These are phyloP conservation scores for Acanthornis magna DNA, from an alignment of 2,797 vertebrate species.

Conservation along the genomic window DNA sequence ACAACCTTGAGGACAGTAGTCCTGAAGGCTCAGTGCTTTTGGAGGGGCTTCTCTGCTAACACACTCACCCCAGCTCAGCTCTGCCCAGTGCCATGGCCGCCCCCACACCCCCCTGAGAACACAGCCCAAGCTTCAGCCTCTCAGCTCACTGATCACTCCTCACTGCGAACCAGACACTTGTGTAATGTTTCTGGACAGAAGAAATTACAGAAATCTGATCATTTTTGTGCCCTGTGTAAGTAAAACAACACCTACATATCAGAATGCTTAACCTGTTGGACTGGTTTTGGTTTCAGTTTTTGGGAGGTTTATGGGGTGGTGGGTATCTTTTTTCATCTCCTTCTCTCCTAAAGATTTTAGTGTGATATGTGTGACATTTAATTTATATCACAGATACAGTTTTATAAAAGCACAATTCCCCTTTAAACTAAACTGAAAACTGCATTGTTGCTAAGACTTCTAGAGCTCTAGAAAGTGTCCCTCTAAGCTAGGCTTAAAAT, in stretches of 20 bases:
- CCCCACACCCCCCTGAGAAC: not conserved
- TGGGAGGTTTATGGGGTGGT: not conserved
- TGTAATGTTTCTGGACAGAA: not conserved
- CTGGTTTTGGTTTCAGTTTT: not conserved
- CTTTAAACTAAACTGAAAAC: not conserved
- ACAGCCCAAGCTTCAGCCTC: not conserved
- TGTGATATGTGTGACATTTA: not conserved
- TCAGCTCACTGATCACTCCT: not conserved
- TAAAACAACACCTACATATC: not conserved
- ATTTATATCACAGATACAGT: not conserved
- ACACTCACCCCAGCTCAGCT: not conserved
- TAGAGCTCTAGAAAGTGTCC: not conserved
- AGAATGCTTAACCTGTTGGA: not conserved
- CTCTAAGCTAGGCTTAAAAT: not conserved
- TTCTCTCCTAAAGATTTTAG: not conserved
- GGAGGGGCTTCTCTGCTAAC: not conserved
- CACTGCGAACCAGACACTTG: not conserved
- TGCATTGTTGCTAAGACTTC: not conserved
- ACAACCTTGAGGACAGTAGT: not conserved
- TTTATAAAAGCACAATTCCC: not conserved
- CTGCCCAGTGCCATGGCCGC: rapidly evolving
- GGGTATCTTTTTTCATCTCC: not conserved
- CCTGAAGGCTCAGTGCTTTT: not conserved
- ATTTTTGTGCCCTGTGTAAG: not conserved
- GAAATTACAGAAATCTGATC: not conserved